A percentile compares a stretch with the other conserved stretches of the same genome.
Evolutionary conservation across 92 coral and sea anemone species (phyloP).

Genomic region (Blastomussa wellsi): DNA sequence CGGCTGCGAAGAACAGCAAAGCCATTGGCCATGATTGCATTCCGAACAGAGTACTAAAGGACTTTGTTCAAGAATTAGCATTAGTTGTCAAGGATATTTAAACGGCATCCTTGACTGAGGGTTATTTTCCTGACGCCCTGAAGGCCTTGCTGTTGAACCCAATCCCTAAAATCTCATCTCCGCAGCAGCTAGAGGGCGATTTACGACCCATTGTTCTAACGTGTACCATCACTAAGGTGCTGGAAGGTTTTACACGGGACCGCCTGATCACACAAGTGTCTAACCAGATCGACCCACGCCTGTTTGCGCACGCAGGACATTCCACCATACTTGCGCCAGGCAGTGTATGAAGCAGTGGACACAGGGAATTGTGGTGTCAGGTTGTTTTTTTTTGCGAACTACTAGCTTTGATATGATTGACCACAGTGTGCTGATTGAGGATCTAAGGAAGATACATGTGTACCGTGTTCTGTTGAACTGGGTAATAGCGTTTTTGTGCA

Average conservation of each 20-base stretch:
- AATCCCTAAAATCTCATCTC: slow-evolving; percentile 25
- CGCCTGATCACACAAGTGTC: slow-evolving; percentile 19
- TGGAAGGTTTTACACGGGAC: slow-evolving; percentile 21
- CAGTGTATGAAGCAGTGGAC: no score
- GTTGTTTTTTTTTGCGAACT: no score
- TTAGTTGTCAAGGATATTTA: slow-evolving; percentile 47
- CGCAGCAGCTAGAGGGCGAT: slow-evolving; percentile 6
- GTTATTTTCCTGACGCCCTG: slow-evolving; percentile 32
- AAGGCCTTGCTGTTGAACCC: slow-evolving; percentile 44
- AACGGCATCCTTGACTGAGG: slow-evolving; percentile 41
- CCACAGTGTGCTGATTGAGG: no score
- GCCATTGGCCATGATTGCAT: slow-evolving; percentile 49
- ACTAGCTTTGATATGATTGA: no score
- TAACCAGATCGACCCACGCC: slow-evolving; percentile 13
- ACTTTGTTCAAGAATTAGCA: slow-evolving; percentile 56
- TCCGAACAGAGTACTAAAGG: slow-evolving; percentile 46
- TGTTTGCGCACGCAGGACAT: not conserved
- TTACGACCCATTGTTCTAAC: slow-evolving; percentile 15
- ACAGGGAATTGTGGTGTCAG: no score
- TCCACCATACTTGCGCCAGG: slow-evolving; percentile 17
- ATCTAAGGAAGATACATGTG: no score
- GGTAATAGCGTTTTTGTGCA: no score
- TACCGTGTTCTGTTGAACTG: no score
- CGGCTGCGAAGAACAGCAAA: slow-evolving; percentile 44
- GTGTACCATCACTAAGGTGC: slow-evolving; percentile 15